Conservation (phyloP, 1,140 invertebrate genomes). For the Drosophila yakuba region DNA sequence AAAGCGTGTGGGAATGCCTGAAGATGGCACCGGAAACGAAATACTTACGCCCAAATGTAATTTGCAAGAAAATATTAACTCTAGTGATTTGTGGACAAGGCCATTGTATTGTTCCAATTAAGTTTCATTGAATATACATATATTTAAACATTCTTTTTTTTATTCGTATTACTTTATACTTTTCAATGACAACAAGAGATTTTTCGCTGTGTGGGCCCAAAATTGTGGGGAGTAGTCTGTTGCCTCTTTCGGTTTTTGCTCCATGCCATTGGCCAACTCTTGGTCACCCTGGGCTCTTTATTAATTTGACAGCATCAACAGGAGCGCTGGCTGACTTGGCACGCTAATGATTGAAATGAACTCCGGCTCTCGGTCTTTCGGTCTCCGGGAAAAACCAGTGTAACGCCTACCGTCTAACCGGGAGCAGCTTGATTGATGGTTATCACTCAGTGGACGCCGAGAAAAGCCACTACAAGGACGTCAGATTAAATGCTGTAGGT, state of each 20-base stretch:
- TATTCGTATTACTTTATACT: too few relatives aligned
- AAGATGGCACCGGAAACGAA: slow-evolving; percentile 3
- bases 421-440: slow-evolving; percentile 80
- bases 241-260: slow-evolving; percentile 10
- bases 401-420: slow-evolving; percentile 64
- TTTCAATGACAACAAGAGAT: neutral
- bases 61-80: too few relatives aligned
- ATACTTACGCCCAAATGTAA: neutral
- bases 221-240: slow-evolving; percentile 25
- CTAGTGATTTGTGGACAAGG: too few relatives aligned
- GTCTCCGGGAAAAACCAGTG: slow-evolving; percentile 52
- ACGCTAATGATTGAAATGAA: slow-evolving; percentile 83
- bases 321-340: slow-evolving; percentile 55
- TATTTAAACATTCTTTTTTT: too few relatives aligned
- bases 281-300: slow-evolving; percentile 64
- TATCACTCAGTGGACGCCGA: slow-evolving; percentile 69
- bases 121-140: too few relatives aligned
- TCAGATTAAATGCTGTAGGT: slow-evolving; percentile 81
- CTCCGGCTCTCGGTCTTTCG: slow-evolving; percentile 31
- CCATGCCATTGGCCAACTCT: slow-evolving; percentile 25
- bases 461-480: slow-evolving; percentile 57
- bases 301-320: slow-evolving; percentile 84
- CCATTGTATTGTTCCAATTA: too few relatives aligned
- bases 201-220: slow-evolving; percentile 36
- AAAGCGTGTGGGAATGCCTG: slow-evolving; percentile 63